phyloP scores from a whole-genome alignment of 2,797 vertebrate genomes.

The Tragelaphus eurycerus region DNA sequence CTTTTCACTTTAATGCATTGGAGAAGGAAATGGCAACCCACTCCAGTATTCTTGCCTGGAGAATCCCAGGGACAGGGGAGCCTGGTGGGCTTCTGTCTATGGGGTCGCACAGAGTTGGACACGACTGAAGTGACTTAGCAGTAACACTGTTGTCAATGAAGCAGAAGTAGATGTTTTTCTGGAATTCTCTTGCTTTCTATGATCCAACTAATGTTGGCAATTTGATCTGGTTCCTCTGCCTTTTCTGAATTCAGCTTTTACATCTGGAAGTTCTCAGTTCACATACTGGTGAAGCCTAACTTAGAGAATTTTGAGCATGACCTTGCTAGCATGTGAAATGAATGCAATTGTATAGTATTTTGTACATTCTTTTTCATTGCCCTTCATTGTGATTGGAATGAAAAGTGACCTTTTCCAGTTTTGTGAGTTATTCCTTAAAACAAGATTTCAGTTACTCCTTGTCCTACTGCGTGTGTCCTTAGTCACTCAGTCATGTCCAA shows the following conservation, averaged over 20 bases:
- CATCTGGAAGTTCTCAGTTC: neutral
- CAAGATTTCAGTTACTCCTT: neutral
- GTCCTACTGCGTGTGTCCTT: accelerated
- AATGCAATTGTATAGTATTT: neutral
- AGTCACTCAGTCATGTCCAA: neutral
- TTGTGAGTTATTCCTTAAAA: neutral
- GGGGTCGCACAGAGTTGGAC: no score
- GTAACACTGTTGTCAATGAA: neutral
- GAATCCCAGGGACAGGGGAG: no score
- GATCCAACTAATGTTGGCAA: neutral
- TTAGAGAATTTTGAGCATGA: neutral
- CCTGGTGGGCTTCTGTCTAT: no score
- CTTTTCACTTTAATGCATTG: no score
- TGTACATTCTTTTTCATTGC: neutral
- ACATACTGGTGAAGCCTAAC: neutral
- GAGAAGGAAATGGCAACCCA: no score
- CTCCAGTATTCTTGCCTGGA: no score
- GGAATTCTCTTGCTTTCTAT: neutral
- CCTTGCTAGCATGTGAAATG: neutral
- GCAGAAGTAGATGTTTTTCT: neutral
- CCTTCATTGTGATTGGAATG: neutral
- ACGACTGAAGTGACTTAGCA: no score
- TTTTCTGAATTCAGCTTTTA: neutral
- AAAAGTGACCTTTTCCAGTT: neutral
- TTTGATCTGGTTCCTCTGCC: neutral